phyloP scores from a whole-genome alignment of 2,797 vertebrate species.

The Malurus leucopterus region DNA sequence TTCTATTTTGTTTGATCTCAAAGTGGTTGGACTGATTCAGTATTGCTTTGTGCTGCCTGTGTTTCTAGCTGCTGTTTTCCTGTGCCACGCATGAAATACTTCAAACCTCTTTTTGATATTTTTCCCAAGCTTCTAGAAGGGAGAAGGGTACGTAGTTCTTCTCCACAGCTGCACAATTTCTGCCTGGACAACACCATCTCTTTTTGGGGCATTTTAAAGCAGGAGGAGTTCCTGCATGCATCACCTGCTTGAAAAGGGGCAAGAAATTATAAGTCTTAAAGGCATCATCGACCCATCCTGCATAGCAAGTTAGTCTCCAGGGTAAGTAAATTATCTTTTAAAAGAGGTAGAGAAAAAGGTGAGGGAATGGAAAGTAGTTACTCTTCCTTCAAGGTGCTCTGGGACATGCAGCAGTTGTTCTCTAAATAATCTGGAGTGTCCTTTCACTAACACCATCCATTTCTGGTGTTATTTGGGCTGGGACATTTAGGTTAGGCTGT shows the following conservation, averaged over 20 bases:
- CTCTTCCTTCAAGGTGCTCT: not conserved
- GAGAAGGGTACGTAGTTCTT: not conserved
- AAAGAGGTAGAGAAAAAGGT: not conserved
- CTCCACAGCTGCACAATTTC: not conserved
- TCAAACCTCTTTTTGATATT: not conserved
- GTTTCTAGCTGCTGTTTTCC: not conserved
- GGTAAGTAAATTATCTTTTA: not conserved
- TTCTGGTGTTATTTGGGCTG: not conserved
- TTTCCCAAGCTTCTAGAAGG: not conserved
- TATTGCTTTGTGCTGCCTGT: not conserved
- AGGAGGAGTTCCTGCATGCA: not conserved
- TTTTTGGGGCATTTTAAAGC: not conserved
- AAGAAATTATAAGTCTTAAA: not conserved
- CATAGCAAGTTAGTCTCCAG: not conserved
- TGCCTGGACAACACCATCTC: not conserved
- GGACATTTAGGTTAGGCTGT: not conserved
- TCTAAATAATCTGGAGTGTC: not conserved
- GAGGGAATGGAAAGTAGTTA: not conserved
- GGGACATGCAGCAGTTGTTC: not conserved
- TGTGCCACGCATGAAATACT: not conserved
- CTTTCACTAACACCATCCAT: not conserved
- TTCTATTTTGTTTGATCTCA: not conserved
- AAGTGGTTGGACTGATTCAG: not conserved
- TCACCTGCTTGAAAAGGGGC: not conserved
- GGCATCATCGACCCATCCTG: not conserved